Evolutionary conservation across 2,113 vertebrate species (phyloP), one percentile per base, ranked within the genome.

Genomic region (Rana temporaria): DNA sequence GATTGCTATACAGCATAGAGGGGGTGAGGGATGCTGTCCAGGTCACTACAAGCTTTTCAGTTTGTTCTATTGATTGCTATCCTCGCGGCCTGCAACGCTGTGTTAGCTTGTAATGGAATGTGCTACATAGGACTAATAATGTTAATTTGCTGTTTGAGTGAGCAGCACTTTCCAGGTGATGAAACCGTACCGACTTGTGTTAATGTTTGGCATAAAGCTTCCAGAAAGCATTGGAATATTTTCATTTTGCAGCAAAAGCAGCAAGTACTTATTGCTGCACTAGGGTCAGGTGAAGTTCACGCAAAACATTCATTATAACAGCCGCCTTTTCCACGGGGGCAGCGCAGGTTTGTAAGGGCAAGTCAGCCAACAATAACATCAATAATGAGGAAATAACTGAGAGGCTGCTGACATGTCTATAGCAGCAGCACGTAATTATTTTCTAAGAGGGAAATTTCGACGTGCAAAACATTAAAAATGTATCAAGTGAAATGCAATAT

Each of bases 181-280:
- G 56, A 75, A 38, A 4, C 42, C 42, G 9, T 48, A 48, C 42
- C 12, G 42, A 48, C 8, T 48, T 48, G 19, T 9, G n/a, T 24
- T 63, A 63, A 63, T 63, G 60, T 63, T 63, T 48, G 20, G 8
- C 9, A 24, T 63, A 75, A 75, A 75, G 56, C 72, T 75, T 75
- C 34, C 55, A 42, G 56, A 75, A 34, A 60, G n/a, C 14, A 62
- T 32, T 42, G 14, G 12, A 75, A 22, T 60, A 75, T 75, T 60
- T 24, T 38, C 32, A 38, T 74, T 60, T 60, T 74, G 18, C 19
- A 22, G 32, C 30, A 60, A 34, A 32, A 60, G 34, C 34, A 30
- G 11, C 20, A 6, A 11, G 56, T 34, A 11, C 71, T 34, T 18
- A 34, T n/a, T 20, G 56, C 72, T 22, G 1, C 2, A 18, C 9